Evolutionary conservation across 37 sponge, comb jelly and placozoan species (phyloP), one percentile per base, ranked within the genome.

Genomic region (Theonella swinhoei): DNA sequence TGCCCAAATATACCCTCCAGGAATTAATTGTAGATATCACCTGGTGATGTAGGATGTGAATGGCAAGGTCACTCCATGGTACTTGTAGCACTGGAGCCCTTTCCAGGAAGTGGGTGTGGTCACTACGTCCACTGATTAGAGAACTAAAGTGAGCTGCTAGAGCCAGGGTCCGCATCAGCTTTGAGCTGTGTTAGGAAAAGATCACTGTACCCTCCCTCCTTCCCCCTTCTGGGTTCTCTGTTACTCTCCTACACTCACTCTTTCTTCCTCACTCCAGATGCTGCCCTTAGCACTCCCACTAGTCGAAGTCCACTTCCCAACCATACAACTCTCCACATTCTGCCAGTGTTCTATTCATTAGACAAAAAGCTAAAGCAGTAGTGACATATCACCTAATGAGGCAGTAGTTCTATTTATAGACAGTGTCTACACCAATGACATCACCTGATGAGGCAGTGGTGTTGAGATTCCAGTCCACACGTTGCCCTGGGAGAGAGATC

Each of bases 31-130:
- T 82, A 23, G 7, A 29, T 20, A 65, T 40, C 29, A 58, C 90
- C 62, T 80, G 54, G 19, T 69, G 33, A 43, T 87, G 83, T 30
- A 94, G 42, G 1, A 78, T 72, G 67, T 94, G 94, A 0, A 94
- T 63, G 3, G 94, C 94, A 17, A 94, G 70, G 43, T 79, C 71
- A 4, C 64, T 79, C 80, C 83, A 94, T 8, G 85, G 65, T 17
- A 94, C 77, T 20, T 38, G 62, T 33, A 91, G 68, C 1, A 81
- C 82, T n/a, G 80, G 77, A 24, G 68, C 81, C 3, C 54, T 35
- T 4, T 43, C 68, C 8, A 92, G 54, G 62, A 89, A 69, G 62
- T 79, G 69, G 22, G 17, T 17, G 34, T 2, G 68, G 39, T 47
- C 25, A 38, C 73, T 32, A 23, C 31, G 7, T 19, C 36, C 73